Conservation (phyloP, 2,888 invertebrate species). For the Eurytoma californica region DNA sequence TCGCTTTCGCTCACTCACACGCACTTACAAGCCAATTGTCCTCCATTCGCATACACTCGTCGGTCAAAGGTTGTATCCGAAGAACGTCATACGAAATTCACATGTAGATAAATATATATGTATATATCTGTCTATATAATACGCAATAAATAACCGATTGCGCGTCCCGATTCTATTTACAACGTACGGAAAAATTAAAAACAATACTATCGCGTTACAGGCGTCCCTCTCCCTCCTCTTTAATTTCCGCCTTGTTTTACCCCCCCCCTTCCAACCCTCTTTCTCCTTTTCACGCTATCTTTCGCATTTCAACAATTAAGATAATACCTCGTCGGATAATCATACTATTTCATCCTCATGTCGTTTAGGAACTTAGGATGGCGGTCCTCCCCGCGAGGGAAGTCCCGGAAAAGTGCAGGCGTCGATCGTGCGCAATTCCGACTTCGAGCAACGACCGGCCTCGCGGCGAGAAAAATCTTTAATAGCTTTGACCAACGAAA, state of each 20-base stretch:
- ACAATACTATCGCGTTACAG: constrained; percentile 64
- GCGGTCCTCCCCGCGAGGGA: constrained; percentile 61
- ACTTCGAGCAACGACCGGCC: not conserved
- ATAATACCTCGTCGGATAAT: constrained; percentile 65
- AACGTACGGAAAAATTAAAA: constrained; percentile 66
- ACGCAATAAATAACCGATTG: constrained; percentile 71
- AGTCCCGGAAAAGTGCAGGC: constrained; percentile 65
- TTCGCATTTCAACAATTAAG: constrained; percentile 60
- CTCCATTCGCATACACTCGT: constrained; percentile 41
- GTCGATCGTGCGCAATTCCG: constrained; percentile 21
- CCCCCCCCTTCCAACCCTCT: constrained; percentile 31
- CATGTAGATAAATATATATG: constrained; percentile 69
- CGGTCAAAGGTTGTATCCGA: constrained; percentile 70
- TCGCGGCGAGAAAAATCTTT: not conserved
- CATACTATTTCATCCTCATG: constrained; percentile 65
- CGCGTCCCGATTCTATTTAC: constrained; percentile 69
- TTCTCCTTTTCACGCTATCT: constrained; percentile 11
- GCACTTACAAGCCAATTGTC: constrained; percentile 23
- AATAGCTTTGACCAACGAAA: constrained; percentile 37
- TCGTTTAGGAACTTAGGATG: constrained; percentile 72
- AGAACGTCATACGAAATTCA: constrained; percentile 67
- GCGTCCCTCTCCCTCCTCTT: constrained; percentile 52
- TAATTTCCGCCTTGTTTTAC: constrained; percentile 2
- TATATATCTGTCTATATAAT: constrained; percentile 65
- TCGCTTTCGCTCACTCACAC: constrained; percentile 20